Conservation (phyloP, 1,140 invertebrate genomes). For the Maniola jurtina region DNA sequence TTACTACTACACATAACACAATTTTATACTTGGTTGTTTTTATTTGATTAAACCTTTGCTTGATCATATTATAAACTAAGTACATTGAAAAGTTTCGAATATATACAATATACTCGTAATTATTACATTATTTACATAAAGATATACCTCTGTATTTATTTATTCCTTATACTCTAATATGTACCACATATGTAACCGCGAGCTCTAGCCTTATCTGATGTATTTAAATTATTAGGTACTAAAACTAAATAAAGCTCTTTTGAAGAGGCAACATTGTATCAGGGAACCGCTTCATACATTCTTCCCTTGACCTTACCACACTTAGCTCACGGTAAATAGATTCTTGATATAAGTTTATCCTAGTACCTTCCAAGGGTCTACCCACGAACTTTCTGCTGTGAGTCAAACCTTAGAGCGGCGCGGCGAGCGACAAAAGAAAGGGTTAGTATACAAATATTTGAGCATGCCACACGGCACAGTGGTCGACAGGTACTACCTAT, state of each 20-base stretch:
- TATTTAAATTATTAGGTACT: conserved; percentile 28
- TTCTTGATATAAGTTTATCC: background rate
- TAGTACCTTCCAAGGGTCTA: too few species aligned
- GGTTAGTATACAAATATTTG: too few species aligned
- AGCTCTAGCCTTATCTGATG: background rate
- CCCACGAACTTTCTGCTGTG: too few species aligned
- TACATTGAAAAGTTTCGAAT: background rate
- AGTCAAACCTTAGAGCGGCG: too few species aligned
- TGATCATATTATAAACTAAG: background rate
- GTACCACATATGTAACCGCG: background rate
- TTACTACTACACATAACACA: too few species aligned
- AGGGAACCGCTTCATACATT: conserved; percentile 14
- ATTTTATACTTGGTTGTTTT: too few species aligned
- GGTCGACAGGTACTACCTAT: too few species aligned
- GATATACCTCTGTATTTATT: background rate
- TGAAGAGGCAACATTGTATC: conserved; percentile 29
- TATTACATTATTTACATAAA: conserved; percentile 2
- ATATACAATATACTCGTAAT: background rate
- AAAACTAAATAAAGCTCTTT: conserved; percentile 36
- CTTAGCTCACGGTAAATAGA: conserved; percentile 2
- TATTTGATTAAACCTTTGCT: background rate
- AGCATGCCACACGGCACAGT: too few species aligned
- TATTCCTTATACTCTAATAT: background rate
- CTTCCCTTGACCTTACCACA: conserved; percentile 9
- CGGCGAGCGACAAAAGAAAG: too few species aligned